Percentiles rank a stretch among this genome's conserved stretches.
Conservation (phyloP, 2,113 vertebrate genomes). For the Cathartes aura region DNA sequence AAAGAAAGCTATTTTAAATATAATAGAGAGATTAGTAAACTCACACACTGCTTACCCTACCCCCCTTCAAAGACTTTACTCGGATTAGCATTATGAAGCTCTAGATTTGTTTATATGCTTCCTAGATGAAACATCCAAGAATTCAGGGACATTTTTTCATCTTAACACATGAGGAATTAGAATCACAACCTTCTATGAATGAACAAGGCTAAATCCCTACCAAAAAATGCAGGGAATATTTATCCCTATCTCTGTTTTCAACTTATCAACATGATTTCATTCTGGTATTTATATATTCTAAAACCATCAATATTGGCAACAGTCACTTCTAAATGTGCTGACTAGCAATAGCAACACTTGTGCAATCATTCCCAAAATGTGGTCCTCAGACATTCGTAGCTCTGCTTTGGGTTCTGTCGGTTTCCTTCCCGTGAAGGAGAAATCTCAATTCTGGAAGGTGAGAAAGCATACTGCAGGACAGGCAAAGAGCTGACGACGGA, state of each 20-base stretch:
- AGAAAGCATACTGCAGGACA: not conserved
- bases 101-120: not conserved
- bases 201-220: not conserved
- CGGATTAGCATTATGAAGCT: conserved; percentile 2
- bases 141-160: not conserved
- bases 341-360: not conserved
- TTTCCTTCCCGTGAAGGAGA: not conserved
- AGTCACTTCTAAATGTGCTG: not conserved
- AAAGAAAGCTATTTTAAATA: not conserved
- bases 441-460: not conserved
- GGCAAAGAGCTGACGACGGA: not conserved
- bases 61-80: not conserved
- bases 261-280: not conserved
- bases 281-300: not conserved
- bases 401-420: not conserved
- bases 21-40: not conserved
- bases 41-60: not conserved
- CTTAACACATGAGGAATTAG: not conserved
- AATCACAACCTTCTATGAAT: conserved; percentile 1
- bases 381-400: not conserved
- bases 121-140: not conserved
- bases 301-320: not conserved
- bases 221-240: not conserved
- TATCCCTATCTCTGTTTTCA: not conserved
- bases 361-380: not conserved